These are phyloP conservation scores for Pammene fasciana DNA, from an alignment of 2,888 invertebrate species.

Conservation along the genomic window DNA sequence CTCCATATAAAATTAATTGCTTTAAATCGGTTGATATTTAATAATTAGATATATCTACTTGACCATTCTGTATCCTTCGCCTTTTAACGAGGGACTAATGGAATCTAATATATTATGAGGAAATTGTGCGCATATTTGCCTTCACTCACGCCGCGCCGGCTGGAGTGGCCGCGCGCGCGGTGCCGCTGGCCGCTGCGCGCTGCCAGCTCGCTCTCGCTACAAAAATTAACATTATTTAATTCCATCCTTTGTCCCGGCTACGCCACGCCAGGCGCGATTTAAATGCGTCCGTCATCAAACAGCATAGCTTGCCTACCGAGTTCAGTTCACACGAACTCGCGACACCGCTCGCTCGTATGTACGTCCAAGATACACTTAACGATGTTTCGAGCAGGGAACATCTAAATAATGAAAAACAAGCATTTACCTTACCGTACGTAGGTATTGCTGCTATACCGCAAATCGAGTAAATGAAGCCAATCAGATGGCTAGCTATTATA, in stretches of 20 bases:
- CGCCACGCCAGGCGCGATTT: background rate
- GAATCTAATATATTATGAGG: slow-evolving; percentile 22
- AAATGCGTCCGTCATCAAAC: slow-evolving; percentile 14
- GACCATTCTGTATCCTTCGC: slow-evolving; percentile 6
- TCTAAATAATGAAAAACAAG: no score
- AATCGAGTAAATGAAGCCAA: no score
- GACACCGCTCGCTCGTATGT: background rate
- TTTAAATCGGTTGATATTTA: slow-evolving; percentile 24
- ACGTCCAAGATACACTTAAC: no score
- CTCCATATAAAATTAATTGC: slow-evolving; percentile 8
- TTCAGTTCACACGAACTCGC: background rate
- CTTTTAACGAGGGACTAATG: background rate
- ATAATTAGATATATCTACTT: slow-evolving; percentile 1
- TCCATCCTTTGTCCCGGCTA: slow-evolving; percentile 3
- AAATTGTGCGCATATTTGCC: slow-evolving; percentile 8
- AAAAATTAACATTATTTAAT: slow-evolving; percentile 26
- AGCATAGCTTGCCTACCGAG: background rate
- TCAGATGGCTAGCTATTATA: no score
- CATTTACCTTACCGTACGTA: no score
- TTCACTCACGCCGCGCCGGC: background rate
- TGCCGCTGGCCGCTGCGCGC: background rate
- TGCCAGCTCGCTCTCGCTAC: background rate
- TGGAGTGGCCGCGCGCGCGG: no score
- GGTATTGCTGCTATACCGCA: no score
- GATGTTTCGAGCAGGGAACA: no score